Conservation (phyloP, 2,888 invertebrate genomes). For the Megastigmus dorsalis region DNA sequence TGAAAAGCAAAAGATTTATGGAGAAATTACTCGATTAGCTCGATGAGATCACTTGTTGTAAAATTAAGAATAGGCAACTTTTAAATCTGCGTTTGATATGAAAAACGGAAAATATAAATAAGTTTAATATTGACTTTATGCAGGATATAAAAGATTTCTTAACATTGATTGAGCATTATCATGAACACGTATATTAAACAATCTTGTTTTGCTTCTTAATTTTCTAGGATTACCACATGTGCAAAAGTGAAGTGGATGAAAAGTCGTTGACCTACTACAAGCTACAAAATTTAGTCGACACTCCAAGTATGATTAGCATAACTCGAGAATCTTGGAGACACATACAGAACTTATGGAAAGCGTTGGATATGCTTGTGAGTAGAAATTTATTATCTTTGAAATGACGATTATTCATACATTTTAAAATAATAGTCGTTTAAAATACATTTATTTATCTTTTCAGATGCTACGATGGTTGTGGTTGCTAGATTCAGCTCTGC, state of each 20-base stretch:
- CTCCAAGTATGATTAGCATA: conserved; percentile 87
- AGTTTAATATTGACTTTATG: too few species aligned
- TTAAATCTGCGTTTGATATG: too few species aligned
- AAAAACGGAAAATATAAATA: too few species aligned
- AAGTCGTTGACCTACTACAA: conserved; percentile 84
- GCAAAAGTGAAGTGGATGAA: conserved; percentile 86
- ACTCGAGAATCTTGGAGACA: conserved; percentile 91
- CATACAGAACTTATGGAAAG: conserved; percentile 87
- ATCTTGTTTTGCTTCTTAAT: too few species aligned
- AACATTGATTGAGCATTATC: neutral
- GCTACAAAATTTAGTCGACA: conserved; percentile 86
- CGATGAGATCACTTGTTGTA: too few species aligned
- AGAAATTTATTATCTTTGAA: neutral
- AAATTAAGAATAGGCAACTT: too few species aligned
- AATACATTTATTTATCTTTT: conserved; percentile 9
- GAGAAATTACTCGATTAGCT: too few species aligned
- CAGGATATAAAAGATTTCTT: too few species aligned
- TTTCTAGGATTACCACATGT: conserved; percentile 83
- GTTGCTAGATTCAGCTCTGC: conserved; percentile 89
- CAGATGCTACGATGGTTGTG: conserved; percentile 91
- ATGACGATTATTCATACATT: neutral
- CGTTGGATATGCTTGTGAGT: conserved; percentile 79
- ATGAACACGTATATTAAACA: too few species aligned
- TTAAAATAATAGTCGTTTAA: neutral
- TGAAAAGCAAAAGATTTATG: too few species aligned